Evolutionary conservation across 2,797 vertebrate genomes (phyloP).

Genomic region (Tauraco hartlaubi): DNA sequence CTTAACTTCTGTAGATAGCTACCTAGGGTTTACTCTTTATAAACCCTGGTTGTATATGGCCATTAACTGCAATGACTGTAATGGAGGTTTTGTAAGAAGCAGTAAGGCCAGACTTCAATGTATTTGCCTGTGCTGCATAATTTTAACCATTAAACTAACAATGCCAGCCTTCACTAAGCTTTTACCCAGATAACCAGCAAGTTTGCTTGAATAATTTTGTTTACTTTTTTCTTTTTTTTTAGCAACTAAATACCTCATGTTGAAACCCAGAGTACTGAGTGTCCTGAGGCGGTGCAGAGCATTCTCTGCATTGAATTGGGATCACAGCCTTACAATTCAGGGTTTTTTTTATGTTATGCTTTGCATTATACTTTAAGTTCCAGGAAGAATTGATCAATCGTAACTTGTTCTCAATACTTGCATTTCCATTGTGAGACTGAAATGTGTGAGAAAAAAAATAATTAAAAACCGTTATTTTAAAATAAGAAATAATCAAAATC

Average conservation of each 20-base stretch:
- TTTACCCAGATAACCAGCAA: not conserved
- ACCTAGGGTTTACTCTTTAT: not conserved
- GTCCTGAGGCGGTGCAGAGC: not conserved
- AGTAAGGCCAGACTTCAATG: not conserved
- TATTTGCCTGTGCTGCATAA: not conserved
- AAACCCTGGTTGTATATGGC: not conserved
- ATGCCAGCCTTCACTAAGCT: not conserved
- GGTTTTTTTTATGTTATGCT: not conserved
- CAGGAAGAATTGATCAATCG: not conserved
- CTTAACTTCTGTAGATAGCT: not conserved
- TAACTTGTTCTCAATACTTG: not conserved
- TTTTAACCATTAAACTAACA: constrained; percentile 3
- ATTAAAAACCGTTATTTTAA: not conserved
- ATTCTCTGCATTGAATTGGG: not conserved
- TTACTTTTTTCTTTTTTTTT: not conserved
- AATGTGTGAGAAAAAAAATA: not conserved
- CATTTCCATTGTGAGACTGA: not conserved
- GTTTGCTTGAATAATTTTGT: not conserved
- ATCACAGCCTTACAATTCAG: not conserved
- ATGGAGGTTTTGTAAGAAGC: not conserved
- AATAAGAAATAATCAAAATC: not conserved
- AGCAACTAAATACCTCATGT: not conserved
- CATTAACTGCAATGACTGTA: not conserved
- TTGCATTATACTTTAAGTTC: not conserved
- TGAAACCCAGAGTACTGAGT: not conserved